phyloP scores from a whole-genome alignment of 53 echinoderm and acorn worm species.

The Apostichopus leukothele region DNA sequence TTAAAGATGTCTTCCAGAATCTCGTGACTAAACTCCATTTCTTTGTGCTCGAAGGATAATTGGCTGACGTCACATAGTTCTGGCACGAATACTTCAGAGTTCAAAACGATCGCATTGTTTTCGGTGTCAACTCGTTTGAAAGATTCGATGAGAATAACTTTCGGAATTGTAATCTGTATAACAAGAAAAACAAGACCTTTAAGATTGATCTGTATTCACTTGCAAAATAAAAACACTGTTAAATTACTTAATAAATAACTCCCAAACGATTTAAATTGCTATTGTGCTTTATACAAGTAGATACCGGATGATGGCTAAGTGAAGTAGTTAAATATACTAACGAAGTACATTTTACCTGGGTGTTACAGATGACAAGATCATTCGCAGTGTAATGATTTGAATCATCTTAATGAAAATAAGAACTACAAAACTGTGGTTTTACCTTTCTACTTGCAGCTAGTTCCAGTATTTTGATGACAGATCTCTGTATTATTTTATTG shows the following conservation, averaged over 20 bases:
- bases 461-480: background rate
- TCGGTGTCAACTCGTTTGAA: background rate
- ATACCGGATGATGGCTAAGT: too few relatives aligned
- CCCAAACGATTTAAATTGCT: too few relatives aligned
- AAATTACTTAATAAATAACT: too few relatives aligned
- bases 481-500: background rate
- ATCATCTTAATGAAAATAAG: too few relatives aligned
- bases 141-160: background rate
- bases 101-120: background rate
- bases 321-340: too few relatives aligned
- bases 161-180: background rate
- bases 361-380: too few relatives aligned
- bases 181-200: background rate
- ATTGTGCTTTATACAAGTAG: too few relatives aligned
- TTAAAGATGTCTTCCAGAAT: background rate
- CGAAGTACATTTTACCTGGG: too few relatives aligned
- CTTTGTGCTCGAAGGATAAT: background rate
- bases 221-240: too few relatives aligned
- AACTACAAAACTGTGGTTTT: background rate
- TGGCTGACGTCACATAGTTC: background rate
- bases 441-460: constrained; percentile 1
- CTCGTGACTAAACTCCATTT: background rate
- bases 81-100: background rate
- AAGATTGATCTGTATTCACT: too few relatives aligned
- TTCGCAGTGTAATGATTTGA: background rate